These are phyloP conservation scores for Rhinichthys klamathensis DNA, from an alignment of 2,113 vertebrate genomes.

Conservation along the genomic window DNA sequence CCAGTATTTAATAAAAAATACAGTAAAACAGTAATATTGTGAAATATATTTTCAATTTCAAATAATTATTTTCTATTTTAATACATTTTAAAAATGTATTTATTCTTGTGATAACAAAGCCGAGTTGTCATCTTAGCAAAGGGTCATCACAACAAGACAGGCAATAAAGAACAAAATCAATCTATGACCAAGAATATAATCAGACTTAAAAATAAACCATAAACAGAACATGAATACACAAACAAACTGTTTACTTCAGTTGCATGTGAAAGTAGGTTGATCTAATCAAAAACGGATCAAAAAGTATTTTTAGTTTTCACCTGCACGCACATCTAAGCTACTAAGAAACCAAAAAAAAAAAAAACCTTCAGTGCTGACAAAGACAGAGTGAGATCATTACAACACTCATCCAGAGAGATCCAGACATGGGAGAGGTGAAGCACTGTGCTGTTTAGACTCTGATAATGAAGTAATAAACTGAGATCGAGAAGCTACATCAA, in stretches of 20 bases:
- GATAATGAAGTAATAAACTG: conserved; percentile 13
- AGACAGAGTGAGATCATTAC: neutral
- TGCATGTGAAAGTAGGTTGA: neutral
- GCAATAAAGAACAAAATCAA: neutral
- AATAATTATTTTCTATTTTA: no score
- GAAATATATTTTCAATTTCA: no score
- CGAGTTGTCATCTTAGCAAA: neutral
- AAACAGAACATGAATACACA: neutral
- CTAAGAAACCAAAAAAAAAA: neutral
- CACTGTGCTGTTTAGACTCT: neutral
- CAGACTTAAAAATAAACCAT: neutral
- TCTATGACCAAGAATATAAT: neutral
- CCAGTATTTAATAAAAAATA: no score
- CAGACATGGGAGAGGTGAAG: conserved; percentile 16
- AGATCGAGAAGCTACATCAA: conserved; percentile 14
- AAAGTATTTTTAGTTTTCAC: neutral
- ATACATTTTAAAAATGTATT: no score
- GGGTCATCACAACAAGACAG: neutral
- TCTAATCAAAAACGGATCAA: neutral
- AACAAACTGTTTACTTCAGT: neutral
- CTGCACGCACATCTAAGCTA: neutral
- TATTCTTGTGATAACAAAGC: no score
- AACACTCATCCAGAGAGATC: neutral
- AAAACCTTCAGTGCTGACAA: neutral
- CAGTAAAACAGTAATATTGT: no score